These are phyloP conservation scores for Heliconius hortense DNA, from an alignment of 2,888 invertebrate genomes.

Conservation along the genomic window DNA sequence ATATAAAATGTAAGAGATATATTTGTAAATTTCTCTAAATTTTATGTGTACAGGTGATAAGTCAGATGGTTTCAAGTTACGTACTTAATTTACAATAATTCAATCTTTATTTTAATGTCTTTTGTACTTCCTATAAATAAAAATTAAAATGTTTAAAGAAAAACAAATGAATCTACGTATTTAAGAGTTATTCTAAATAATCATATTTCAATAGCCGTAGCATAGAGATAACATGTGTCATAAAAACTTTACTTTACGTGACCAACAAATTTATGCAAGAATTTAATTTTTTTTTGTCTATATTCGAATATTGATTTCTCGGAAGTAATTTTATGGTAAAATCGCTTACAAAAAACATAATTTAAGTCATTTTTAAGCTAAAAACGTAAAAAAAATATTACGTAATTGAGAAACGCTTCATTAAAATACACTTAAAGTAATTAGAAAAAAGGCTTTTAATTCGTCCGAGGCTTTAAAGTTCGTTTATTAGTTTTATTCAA, in stretches of 20 bases:
- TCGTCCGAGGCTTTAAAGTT: neutral
- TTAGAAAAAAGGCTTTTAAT: neutral
- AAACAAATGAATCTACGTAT: neutral
- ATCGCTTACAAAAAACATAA: neutral
- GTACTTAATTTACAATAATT: no score
- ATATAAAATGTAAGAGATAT: neutral
- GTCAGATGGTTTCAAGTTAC: no score
- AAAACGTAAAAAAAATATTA: neutral
- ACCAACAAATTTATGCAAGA: constrained; percentile 14
- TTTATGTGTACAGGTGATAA: neutral
- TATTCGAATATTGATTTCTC: constrained; percentile 9
- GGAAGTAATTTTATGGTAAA: constrained; percentile 12
- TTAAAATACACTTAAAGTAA: neutral
- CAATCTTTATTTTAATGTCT: no score
- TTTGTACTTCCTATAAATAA: no score
- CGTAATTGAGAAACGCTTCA: constrained; percentile 1
- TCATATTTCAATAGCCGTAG: neutral
- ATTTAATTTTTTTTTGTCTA: neutral
- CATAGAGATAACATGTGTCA: neutral
- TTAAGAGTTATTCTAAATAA: neutral
- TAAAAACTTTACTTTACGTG: neutral
- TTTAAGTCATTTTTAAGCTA: neutral
- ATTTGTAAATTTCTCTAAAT: neutral
- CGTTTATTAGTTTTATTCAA: neutral
- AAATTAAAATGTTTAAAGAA: neutral